These are phyloP conservation scores for Turritopsis rubra DNA, from an alignment of 30 jellyfish, hydroid and myxozoan genomes.

Conservation along the genomic window DNA sequence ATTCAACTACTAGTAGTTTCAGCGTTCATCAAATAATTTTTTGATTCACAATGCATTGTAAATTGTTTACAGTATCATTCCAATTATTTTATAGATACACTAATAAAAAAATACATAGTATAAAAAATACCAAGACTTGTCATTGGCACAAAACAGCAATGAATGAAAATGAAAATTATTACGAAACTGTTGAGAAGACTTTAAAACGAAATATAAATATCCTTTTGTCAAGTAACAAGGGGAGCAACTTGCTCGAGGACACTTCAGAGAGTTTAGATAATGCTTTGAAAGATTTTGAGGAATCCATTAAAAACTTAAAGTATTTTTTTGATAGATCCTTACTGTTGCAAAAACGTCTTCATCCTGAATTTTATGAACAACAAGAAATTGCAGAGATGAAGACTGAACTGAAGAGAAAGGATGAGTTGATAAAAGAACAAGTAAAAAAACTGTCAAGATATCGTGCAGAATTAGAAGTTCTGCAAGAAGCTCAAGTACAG, in stretches of 20 bases:
- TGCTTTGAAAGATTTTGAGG: conserved; percentile 21
- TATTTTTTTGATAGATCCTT: neutral
- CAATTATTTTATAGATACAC: neutral
- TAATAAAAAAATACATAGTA: no score
- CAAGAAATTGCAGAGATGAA: conserved; percentile 3
- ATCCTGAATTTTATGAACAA: conserved; percentile 11
- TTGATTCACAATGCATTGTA: no score
- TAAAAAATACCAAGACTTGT: neutral
- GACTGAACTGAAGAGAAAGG: conserved; percentile 1
- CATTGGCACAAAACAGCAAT: neutral
- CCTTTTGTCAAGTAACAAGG: neutral
- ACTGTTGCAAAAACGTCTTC: neutral
- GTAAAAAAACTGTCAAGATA: conserved; percentile 11
- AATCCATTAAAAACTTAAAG: neutral
- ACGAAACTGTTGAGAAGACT: conserved; percentile 4
- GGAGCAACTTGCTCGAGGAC: neutral
- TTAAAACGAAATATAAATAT: conserved; percentile 7
- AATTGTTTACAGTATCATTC: neutral
- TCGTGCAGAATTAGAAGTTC: conserved; percentile 17
- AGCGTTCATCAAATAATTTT: no score
- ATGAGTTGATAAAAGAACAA: conserved; percentile 13
- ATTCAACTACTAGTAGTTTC: no score
- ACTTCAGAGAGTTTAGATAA: conserved; percentile 1
- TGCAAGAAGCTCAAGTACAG: conserved; percentile 23
- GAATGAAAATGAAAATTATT: conserved; percentile 5